Evolutionary conservation across 2,888 invertebrate genomes (phyloP).

Genomic region (Leptopterna dolabrata): DNA sequence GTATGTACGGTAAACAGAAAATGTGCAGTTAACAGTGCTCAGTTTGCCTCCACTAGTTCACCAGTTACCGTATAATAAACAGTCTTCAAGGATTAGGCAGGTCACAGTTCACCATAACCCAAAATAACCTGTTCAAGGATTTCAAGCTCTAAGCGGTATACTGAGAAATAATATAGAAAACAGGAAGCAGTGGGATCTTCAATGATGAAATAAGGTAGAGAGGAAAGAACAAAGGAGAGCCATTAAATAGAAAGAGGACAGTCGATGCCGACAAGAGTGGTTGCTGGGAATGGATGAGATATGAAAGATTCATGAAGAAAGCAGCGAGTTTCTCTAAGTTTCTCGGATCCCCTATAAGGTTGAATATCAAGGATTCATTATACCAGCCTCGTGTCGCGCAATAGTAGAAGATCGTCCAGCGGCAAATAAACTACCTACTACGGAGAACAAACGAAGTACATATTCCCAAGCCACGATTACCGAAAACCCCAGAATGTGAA

Average conservation of each 20-base stretch:
- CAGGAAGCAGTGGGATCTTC: neutral
- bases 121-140: no score
- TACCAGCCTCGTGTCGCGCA: neutral
- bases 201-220: neutral
- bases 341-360: neutral
- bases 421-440: neutral
- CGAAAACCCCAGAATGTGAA: no score
- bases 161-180: no score
- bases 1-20: no score
- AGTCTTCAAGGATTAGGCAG: no score
- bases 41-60: no score
- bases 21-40: no score
- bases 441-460: neutral
- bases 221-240: neutral
- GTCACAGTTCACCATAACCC: no score
- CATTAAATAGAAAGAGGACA: slow-evolving; percentile 1
- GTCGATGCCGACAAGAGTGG: neutral
- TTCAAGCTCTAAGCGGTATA: neutral
- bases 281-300: neutral
- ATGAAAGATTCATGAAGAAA: slow-evolving; percentile 27
- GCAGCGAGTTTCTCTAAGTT: neutral
- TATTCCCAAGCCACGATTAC: no score
- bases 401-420: neutral
- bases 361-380: neutral
- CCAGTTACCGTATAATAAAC: no score